Evolutionary conservation across 1,140 invertebrate genomes (phyloP), one percentile per base, ranked within the genome.

Genomic region (Leptinotarsa defecta): DNA sequence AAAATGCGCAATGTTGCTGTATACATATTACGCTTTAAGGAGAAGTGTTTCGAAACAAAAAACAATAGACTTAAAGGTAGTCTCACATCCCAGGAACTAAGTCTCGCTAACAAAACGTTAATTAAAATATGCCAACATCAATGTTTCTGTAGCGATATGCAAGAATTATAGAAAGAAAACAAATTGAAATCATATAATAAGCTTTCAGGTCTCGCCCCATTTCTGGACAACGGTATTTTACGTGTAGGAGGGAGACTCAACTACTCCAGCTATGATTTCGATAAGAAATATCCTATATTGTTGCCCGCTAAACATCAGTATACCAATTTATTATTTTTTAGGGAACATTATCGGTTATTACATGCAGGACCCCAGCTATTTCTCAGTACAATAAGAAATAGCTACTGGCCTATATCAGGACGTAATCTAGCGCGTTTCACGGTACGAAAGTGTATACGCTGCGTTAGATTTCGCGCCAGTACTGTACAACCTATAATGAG

Each of bases 231-330:
- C 17, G 81, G 81, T 6, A 63, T 86, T 19, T 52, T 88, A 57
- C 77, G 86, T 22, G 86, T 87, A 2, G 86, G 86, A 5, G 85
- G 86, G 24, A 73, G 86, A 74, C 64, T 87, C 3, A 22, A 22
- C 1, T 22, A 22, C 20, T 22, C 20, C 1, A 68, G 71, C 15
- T 20, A 77, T 22, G 8, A 81, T 57, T 67, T 74, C 68, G 73
- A 81, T 68, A 74, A 74, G 48, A 81, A 80, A 74, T 79, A 83
- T 80, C 84, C 84, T 13, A 81, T 84, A 22, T 19, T 86, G 4
- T 61, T 87, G 20, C 81, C 82, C 63, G 15, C 11, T 13, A 77
- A 76, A 61, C 20, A 71, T 48, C 71, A 79, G 75, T 74, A 76
- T 61, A 80, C 82, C 15, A 74, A 73, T 71, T 64, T 83, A 11